Percentiles rank a stretch among this genome's conserved stretches.
phyloP scores from a whole-genome alignment of 1,140 invertebrate genomes.

The Dolichoris vasculosae region DNA sequence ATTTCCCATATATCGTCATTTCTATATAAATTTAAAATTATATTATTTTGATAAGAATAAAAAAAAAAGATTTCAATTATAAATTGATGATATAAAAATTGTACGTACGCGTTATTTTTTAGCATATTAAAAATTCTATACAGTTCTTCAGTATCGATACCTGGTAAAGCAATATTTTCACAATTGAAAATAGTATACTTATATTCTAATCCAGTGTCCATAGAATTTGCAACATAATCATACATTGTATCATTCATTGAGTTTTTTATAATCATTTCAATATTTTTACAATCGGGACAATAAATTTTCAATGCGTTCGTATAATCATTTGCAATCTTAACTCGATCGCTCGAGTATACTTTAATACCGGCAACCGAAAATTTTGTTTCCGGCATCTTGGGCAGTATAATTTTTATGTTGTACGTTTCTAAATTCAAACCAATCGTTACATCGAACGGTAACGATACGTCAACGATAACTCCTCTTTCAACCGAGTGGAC shows the following conservation, averaged over 20 bases:
- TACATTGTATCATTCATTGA: slow-evolving; percentile 57
- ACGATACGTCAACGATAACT: slow-evolving; percentile 56
- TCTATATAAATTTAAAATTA: neutral
- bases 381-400: slow-evolving; percentile 59
- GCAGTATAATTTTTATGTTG: slow-evolving; percentile 61
- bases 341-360: slow-evolving; percentile 59
- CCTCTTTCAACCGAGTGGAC: slow-evolving; percentile 66
- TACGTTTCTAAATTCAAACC: slow-evolving; percentile 58
- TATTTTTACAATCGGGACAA: slow-evolving; percentile 61
- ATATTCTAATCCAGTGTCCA: slow-evolving; percentile 64
- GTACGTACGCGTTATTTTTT: slow-evolving; percentile 9
- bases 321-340: slow-evolving; percentile 63
- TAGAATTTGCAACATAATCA: slow-evolving; percentile 49
- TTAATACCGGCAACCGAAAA: slow-evolving; percentile 59
- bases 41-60: neutral
- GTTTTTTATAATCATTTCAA: slow-evolving; percentile 60
- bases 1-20: neutral
- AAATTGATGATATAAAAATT: neutral
- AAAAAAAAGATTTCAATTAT: neutral
- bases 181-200: slow-evolving; percentile 63
- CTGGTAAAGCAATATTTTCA: slow-evolving; percentile 57
- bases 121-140: slow-evolving; percentile 35
- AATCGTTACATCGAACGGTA: slow-evolving; percentile 63
- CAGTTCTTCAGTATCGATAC: slow-evolving; percentile 46
- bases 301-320: slow-evolving; percentile 59